Evolutionary conservation across 2,113 vertebrate genomes (phyloP).

Genomic region (Gulo gulo): DNA sequence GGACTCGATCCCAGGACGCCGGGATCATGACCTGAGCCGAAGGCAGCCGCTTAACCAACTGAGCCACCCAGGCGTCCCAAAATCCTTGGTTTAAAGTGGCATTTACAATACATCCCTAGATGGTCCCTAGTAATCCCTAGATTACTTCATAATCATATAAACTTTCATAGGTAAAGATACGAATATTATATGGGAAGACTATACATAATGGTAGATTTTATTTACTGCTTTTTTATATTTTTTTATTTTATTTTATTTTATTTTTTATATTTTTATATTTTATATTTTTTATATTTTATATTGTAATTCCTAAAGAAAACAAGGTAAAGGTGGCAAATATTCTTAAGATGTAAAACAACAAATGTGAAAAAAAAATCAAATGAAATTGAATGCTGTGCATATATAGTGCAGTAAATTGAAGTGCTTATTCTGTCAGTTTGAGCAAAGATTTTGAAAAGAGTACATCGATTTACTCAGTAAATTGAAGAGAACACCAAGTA

Average conservation of each 20-base stretch:
- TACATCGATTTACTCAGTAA: background rate
- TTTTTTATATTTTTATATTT: too few relatives aligned
- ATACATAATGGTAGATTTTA: background rate
- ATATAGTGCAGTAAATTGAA: background rate
- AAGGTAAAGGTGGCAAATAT: background rate
- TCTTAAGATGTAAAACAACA: background rate
- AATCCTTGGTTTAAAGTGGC: background rate
- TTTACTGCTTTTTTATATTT: background rate
- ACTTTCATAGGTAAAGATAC: background rate
- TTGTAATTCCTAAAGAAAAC: background rate
- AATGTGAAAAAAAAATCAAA: background rate
- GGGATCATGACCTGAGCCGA: too few relatives aligned
- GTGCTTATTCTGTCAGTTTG: background rate
- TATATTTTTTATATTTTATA: background rate
- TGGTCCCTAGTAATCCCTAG: too few relatives aligned
- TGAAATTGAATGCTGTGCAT: background rate
- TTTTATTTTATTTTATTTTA: too few relatives aligned
- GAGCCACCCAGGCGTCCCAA: background rate
- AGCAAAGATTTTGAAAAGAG: background rate
- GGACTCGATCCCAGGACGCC: too few relatives aligned
- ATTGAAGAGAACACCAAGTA: background rate
- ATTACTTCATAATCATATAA: background rate
- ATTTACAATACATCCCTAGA: background rate
- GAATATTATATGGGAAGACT: background rate
- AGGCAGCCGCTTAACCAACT: too few relatives aligned